These are phyloP conservation scores for Oegoconia quadripuncta DNA, from an alignment of 2,888 invertebrate genomes.

Conservation along the genomic window DNA sequence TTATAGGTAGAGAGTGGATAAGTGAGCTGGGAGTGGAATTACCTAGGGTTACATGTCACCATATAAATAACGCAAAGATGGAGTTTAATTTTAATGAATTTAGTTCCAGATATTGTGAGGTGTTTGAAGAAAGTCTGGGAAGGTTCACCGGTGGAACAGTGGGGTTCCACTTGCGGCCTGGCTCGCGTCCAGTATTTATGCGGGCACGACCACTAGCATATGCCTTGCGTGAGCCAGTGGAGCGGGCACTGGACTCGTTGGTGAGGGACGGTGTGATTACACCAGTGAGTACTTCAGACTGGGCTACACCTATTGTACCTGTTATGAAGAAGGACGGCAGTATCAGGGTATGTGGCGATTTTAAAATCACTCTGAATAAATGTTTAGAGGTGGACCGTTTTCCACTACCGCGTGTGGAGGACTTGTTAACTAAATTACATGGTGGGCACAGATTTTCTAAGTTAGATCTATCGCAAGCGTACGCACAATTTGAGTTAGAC, in stretches of 20 bases:
- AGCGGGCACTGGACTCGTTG: conserved; percentile 16
- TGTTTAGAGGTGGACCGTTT: conserved; percentile 15
- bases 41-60: conserved; percentile 2
- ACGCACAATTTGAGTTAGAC: conserved; percentile 7
- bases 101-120: conserved; percentile 19
- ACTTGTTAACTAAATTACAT: conserved; percentile 6
- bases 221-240: conserved; percentile 15
- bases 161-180: conserved; percentile 5
- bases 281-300: conserved; percentile 17
- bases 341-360: conserved; percentile 15
- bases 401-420: conserved; percentile 8
- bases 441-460: conserved; percentile 8
- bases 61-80: not conserved
- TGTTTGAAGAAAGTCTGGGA: conserved; percentile 20
- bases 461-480: conserved; percentile 7
- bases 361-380: conserved; percentile 15
- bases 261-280: conserved; percentile 15
- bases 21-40: conserved; percentile 10
- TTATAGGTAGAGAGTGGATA: conserved; percentile 20
- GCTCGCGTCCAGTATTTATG: conserved; percentile 3
- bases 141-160: conserved; percentile 7
- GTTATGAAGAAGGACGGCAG: conserved; percentile 16
- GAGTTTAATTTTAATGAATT: conserved; percentile 3
- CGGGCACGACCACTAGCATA: conserved; percentile 16
- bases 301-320: conserved; percentile 20